Conservation (phyloP, 2,113 vertebrate species). For the Petromus typicus region DNA sequence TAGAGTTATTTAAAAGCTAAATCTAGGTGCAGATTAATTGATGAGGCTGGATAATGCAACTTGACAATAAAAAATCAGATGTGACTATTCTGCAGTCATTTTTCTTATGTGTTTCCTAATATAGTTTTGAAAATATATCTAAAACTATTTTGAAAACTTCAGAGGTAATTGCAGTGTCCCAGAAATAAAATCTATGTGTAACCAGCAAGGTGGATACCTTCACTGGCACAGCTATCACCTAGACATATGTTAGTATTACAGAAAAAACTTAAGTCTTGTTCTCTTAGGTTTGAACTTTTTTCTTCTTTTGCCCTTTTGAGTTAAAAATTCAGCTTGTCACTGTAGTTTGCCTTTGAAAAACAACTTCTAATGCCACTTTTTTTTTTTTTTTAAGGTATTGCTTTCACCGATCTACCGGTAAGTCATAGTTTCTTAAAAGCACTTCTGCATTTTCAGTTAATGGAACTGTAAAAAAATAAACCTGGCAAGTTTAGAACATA, state of each 20-base stretch:
- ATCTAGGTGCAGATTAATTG: neutral
- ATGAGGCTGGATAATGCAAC: neutral
- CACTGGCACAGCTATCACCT: neutral
- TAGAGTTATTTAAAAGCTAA: conserved; percentile 30
- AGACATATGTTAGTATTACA: neutral
- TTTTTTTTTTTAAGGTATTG: conserved; percentile 87
- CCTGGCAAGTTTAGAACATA: neutral
- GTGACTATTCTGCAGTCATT: neutral
- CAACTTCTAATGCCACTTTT: conserved; percentile 69
- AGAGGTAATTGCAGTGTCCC: neutral
- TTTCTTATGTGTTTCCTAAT: neutral
- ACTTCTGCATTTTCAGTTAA: conserved; percentile 59
- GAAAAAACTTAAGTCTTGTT: neutral
- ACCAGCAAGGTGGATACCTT: neutral
- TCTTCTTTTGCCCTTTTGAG: neutral
- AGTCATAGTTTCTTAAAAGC: conserved; percentile 82
- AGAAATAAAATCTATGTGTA: neutral
- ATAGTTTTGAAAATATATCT: neutral
- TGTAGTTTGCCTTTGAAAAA: conserved; percentile 65
- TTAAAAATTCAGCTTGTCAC: conserved; percentile 52
- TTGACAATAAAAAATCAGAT: neutral
- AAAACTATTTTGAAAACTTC: conserved; percentile 8
- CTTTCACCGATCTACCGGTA: conserved; percentile 92
- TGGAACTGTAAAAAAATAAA: neutral
- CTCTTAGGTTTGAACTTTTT: neutral